Base-by-base conservation (phyloP, 2,797 vertebrate species). In the Neosilurus hyrtlii region DNA sequence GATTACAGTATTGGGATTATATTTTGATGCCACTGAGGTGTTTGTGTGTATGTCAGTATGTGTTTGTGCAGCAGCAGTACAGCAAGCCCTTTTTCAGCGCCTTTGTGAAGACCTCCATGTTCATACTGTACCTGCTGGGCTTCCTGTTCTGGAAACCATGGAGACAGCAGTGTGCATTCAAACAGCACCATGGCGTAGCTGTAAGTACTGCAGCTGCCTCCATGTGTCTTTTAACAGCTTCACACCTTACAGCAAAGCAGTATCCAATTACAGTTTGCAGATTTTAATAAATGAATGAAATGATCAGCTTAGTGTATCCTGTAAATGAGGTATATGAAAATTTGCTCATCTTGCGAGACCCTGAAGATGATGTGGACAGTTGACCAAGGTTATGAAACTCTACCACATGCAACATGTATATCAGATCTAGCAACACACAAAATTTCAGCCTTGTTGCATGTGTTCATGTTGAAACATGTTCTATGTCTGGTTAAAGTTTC, bases 51-150 rank as follows among this genome's bases (percentile, higher is more conserved):
- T 80, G 9, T 15, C 93, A 99, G 97, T 99, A 99, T 89, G 96
- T 99, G 90, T 99, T 99, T 88, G 94, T 93, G 89, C 90, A 88
- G 67, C 95, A 96, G 86, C 96, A 96, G 66, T 99, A 98, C 94
- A 97, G 97, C 90, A 99, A 99, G 88, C 97, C 97, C 11, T 99
- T 99, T 92, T 99, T 99, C 93, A 99, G 97, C 94, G 99, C 97
- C 0, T 99, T 99, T 92, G 95, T 97, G 88, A 99, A 98, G 93
- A 97, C 97, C 10, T 99, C 97, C 84, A 98, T 99, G 97, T 99
- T 99, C 87, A 94, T 98, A 77, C 93, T 99, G 0, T 99, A 99
- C 86, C 89, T 99, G 89, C 91, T 99, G 93, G 97, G 97, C 37
- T 99, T 99, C 91, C 91, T 97, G 92, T 92, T 98, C 90, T 99